These are phyloP conservation scores for Hymenopus coronatus DNA, from an alignment of 2,888 invertebrate genomes.

Conservation along the genomic window DNA sequence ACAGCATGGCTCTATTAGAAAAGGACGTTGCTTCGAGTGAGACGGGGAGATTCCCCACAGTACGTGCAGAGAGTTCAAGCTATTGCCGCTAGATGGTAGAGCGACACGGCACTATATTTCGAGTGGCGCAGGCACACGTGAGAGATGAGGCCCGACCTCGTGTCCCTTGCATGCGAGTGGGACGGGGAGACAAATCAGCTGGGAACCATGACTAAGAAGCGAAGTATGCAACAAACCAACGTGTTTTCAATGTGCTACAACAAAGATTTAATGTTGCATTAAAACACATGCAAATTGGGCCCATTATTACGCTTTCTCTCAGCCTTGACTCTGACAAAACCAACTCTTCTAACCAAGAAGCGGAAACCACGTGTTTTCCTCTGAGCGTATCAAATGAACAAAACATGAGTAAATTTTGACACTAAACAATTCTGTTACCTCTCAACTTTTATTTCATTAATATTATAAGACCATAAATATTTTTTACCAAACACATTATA, in stretches of 20 bases:
- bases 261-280: background rate
- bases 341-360: background rate
- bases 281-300: background rate
- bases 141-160: background rate
- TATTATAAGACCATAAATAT: too few relatives aligned
- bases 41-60: background rate
- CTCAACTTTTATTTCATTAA: too few relatives aligned
- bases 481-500: too few relatives aligned
- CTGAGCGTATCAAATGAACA: too few relatives aligned
- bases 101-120: conserved; percentile 3
- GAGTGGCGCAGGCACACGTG: background rate
- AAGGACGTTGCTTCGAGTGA: background rate
- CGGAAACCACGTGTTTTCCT: background rate
- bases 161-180: background rate
- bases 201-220: background rate
- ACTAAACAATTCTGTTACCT: too few relatives aligned
- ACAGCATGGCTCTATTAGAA: background rate
- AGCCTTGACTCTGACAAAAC: background rate
- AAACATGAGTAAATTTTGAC: too few relatives aligned
- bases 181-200: background rate
- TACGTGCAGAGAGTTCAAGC: conserved; percentile 5
- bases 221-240: background rate
- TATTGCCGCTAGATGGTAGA: conserved; percentile 23
- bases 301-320: background rate
- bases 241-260: background rate